Evolutionary conservation across 2,888 invertebrate genomes (phyloP), one percentile per base, ranked within the genome.

Genomic region (Schizaphis graminum): DNA sequence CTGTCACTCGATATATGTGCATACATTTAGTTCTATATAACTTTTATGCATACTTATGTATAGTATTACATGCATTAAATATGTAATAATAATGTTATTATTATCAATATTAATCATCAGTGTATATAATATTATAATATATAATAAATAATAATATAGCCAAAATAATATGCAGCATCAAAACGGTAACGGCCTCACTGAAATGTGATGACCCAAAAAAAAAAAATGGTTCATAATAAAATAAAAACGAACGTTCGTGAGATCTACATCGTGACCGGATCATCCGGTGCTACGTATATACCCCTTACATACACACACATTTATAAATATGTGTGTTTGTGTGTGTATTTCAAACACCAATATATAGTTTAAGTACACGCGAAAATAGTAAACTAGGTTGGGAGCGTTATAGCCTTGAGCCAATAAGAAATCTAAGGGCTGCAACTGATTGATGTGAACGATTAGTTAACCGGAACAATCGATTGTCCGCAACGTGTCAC

Each of bases 381-480:
- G 3, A 93, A 93, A 77, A 93, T 77, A 89, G 77, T 93, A 89
- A 92, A 88, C 92, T 88, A 88, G 61, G 87, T 92, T 92, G 87
- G 26, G 77, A 61, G 67, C 41, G 57, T 86, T 87, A 92, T 92
- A 67, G 92, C 92, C 92, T 88, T 88, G 88, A 67, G 92, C 67
- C 77, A 77, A 88, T 67, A 53, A 53, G 87, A 92, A 92, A 92
- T 92, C 61, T 92, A 92, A 92, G 92, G 92, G 92, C 92, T 92
- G 92, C 57, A 35, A n/a, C 56, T 41, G 92, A 88, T 92, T n/a
- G 88, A 88, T 77, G 88, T 47, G 3, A 49, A 47, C 49, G 67
- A 88, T 92, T 67, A 44, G 47, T 53, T 53, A 41, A 87, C 67
- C 88, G 88, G 92, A 47, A 87, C 67, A 49, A 88, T 88, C 67